Percentiles rank a stretch among this genome's conserved stretches.
These are phyloP conservation scores for Disparrhopalites patrizii DNA, from an alignment of 2,888 invertebrate genomes.

Conservation along the genomic window DNA sequence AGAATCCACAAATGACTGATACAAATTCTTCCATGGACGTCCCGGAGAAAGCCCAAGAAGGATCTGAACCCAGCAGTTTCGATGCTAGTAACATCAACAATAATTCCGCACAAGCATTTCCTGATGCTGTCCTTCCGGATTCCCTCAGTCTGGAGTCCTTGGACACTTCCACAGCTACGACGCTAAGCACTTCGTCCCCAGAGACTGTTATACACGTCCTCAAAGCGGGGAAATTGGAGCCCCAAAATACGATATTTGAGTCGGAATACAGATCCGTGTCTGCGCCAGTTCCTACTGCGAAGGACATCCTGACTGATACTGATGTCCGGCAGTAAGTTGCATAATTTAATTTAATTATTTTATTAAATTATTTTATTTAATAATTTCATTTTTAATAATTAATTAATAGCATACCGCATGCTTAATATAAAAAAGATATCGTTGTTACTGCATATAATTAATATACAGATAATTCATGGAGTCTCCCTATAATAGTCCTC, in stretches of 20 bases:
- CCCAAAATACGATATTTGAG: background rate
- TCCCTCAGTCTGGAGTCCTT: slow-evolving; percentile 2
- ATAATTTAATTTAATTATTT: background rate
- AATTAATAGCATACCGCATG: too few relatives aligned
- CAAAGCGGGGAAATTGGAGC: background rate
- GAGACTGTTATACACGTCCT: slow-evolving; percentile 39
- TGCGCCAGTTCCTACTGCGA: background rate
- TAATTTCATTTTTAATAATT: too few relatives aligned
- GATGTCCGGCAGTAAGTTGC: background rate
- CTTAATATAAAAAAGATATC: too few relatives aligned
- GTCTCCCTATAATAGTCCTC: too few relatives aligned
- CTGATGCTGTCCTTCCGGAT: background rate
- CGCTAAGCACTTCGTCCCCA: slow-evolving; percentile 38
- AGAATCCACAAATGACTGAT: background rate
- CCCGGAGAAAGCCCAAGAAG: background rate
- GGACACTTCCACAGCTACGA: slow-evolving; percentile 30
- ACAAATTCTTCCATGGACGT: background rate
- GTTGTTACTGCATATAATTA: too few relatives aligned
- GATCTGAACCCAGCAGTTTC: background rate
- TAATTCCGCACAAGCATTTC: background rate
- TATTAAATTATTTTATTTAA: too few relatives aligned
- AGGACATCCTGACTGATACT: background rate
- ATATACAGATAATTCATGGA: too few relatives aligned
- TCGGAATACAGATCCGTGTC: background rate
- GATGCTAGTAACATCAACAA: background rate